These are phyloP conservation scores for Anguilla pacifica DNA, from an alignment of 2,797 vertebrate genomes.

Conservation along the genomic window DNA sequence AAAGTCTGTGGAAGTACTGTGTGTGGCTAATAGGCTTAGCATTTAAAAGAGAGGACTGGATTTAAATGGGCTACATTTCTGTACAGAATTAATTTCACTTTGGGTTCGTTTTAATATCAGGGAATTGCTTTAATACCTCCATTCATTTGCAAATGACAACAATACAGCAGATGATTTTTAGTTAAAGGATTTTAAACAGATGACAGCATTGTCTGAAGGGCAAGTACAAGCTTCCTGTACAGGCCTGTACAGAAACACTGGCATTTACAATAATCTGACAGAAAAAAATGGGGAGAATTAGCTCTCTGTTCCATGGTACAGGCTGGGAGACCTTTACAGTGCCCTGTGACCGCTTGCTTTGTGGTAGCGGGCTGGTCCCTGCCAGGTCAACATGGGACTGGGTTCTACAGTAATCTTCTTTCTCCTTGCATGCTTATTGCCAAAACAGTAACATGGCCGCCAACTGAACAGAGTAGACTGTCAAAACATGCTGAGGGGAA, in stretches of 20 bases:
- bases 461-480: no score
- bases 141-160: background rate
- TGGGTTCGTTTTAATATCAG: background rate
- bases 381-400: background rate
- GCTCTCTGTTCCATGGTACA: background rate
- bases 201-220: no score
- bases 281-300: background rate
- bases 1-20: no score
- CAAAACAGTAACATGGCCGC: constrained; percentile 21
- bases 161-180: no score
- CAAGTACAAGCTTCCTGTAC: no score
- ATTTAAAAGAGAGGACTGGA: background rate
- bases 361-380: background rate
- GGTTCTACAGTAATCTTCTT: constrained; percentile 1
- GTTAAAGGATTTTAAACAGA: no score
- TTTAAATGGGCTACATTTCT: constrained; percentile 5
- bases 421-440: constrained; percentile 4
- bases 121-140: background rate
- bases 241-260: background rate
- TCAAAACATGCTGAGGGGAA: no score
- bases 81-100: background rate
- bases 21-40: no score
- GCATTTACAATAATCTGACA: background rate
- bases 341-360: background rate
- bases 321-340: background rate